Conservation (phyloP, 2,113 vertebrate genomes). For the Tonatia bakeri region DNA sequence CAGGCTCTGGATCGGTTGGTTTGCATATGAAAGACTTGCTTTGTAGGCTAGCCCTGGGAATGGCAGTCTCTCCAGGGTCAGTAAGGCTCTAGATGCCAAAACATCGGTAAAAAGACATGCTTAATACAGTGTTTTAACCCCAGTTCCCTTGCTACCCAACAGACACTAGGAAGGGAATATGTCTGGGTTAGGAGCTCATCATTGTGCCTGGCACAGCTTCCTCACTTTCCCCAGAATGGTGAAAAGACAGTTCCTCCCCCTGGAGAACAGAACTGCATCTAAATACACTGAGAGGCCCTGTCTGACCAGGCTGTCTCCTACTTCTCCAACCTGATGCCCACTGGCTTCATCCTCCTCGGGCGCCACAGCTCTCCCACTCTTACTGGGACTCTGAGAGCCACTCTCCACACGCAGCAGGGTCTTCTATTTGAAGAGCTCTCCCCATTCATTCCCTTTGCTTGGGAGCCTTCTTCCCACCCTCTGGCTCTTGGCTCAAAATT, state of each 20-base stretch:
- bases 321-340: background rate
- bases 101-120: background rate
- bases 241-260: background rate
- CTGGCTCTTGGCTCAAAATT: background rate
- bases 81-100: background rate
- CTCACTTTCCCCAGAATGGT: background rate
- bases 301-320: background rate
- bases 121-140: background rate
- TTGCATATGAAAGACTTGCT: background rate
- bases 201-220: background rate
- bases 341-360: background rate
- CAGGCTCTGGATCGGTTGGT: background rate
- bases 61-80: background rate
- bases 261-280: background rate
- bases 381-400: too few species aligned
- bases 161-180: background rate
- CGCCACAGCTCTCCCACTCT: background rate
- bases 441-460: background rate
- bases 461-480: background rate
- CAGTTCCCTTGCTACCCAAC: background rate
- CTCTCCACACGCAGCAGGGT: too few species aligned
- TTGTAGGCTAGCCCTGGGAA: background rate
- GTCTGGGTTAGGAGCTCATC: background rate
- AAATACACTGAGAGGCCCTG: rapidly evolving
- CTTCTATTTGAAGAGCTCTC: background rate